A percentile compares a stretch with the other conserved stretches of the same genome.
Evolutionary conservation across 1,140 invertebrate genomes (phyloP).

Genomic region (Nymphalis io): DNA sequence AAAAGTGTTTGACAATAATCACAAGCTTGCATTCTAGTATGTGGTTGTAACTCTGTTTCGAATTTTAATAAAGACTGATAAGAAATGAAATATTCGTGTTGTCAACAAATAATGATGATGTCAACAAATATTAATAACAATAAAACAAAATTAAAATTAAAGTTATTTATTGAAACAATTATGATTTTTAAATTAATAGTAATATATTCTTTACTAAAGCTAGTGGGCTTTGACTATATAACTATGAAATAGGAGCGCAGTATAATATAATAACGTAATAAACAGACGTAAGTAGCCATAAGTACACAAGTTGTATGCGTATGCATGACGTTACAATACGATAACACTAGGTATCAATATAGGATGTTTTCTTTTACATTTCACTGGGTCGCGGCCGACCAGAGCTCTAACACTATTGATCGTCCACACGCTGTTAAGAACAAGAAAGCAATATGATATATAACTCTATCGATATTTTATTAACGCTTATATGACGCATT

Average conservation of each 20-base stretch:
- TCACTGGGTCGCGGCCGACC: constrained; percentile 20
- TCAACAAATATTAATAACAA: neutral
- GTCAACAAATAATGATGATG: too few species aligned
- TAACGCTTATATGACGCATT: too few species aligned
- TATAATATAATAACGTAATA: constrained; percentile 53
- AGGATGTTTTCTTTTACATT: constrained; percentile 44
- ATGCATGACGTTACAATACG: constrained; percentile 30
- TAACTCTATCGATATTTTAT: too few species aligned
- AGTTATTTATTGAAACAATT: constrained; percentile 79
- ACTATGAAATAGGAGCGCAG: constrained; percentile 61
- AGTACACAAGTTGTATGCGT: constrained; percentile 55
- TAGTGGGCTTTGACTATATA: constrained; percentile 68
- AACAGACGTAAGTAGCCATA: constrained; percentile 65
- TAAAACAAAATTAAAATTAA: constrained; percentile 64
- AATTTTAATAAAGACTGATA: too few species aligned
- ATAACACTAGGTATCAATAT: constrained; percentile 67
- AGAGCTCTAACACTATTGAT: constrained; percentile 18
- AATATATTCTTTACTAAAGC: constrained; percentile 74
- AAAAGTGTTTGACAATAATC: too few species aligned
- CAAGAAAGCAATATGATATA: too few species aligned
- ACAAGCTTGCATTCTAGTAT: too few species aligned
- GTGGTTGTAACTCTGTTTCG: too few species aligned
- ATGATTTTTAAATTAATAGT: constrained; percentile 71
- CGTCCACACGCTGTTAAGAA: neutral
- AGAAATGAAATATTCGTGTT: too few species aligned